These are phyloP conservation scores for Drosophila sp. DNA, from an alignment of 1,140 invertebrate species.

Conservation along the genomic window DNA sequence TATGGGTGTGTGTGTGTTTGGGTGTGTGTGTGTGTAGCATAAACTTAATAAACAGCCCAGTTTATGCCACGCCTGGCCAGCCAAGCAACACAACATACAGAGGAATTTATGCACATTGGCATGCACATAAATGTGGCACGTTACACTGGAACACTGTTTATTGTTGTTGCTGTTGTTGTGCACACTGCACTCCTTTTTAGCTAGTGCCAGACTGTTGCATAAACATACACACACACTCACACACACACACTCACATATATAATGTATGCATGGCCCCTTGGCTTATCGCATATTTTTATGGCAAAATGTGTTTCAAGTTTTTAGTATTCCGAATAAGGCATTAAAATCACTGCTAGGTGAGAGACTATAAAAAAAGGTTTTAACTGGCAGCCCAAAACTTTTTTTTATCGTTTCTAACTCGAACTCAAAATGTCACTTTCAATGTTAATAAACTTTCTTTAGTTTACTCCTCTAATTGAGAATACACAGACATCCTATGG, in stretches of 20 bases:
- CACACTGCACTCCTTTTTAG: conserved; percentile 43
- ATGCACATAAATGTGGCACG: conserved; percentile 52
- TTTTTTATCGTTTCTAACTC: background rate
- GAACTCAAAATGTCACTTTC: background rate
- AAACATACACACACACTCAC: conserved; percentile 14
- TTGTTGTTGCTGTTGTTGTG: conserved; percentile 21
- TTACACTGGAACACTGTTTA: conserved; percentile 31
- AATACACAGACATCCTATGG: too few relatives aligned
- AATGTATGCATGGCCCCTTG: background rate
- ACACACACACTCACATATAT: background rate
- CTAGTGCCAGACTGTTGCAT: conserved; percentile 42
- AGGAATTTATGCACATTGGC: conserved; percentile 21
- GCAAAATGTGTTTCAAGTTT: conserved; percentile 5
- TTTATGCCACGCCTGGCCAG: conserved; percentile 40
- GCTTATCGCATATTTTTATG: conserved; percentile 30
- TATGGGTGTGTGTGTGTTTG: conserved; percentile 3
- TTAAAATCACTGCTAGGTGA: conserved; percentile 1
- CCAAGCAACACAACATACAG: conserved; percentile 25
- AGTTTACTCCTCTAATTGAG: too few relatives aligned
- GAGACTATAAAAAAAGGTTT: background rate
- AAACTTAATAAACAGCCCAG: conserved; percentile 71
- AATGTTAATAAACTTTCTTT: background rate
- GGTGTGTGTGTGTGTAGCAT: conserved; percentile 45
- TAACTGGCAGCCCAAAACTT: background rate
- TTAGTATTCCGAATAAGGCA: background rate